Evolutionary conservation across 1,140 invertebrate genomes (phyloP).

Genomic region (Drosophila arizonae): DNA sequence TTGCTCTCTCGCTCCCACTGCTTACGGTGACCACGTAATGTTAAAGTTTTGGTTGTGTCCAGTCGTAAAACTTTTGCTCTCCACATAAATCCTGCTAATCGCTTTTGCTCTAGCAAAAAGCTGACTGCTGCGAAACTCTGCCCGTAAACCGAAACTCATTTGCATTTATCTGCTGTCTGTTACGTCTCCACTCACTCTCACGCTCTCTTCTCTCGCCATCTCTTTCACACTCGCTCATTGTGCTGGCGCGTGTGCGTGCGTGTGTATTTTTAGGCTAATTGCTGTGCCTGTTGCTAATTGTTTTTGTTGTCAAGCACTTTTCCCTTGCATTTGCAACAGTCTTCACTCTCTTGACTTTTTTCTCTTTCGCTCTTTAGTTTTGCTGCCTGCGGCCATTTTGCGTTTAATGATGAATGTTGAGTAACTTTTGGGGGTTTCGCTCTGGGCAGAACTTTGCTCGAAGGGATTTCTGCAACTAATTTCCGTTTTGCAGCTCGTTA

Average conservation of each 20-base stretch:
- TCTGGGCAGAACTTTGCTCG: slow-evolving; percentile 5
- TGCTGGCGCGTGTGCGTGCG: not conserved
- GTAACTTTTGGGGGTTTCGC: slow-evolving; percentile 20
- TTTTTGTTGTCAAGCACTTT: slow-evolving; percentile 65
- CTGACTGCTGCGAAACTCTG: slow-evolving; percentile 56
- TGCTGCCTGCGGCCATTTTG: slow-evolving; percentile 45
- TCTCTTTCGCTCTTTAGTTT: slow-evolving; percentile 26
- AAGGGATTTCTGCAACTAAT: slow-evolving; percentile 55
- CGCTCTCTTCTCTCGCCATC: not conserved
- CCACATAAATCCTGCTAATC: slow-evolving; percentile 75
- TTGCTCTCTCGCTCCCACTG: not conserved
- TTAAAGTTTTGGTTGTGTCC: slow-evolving; percentile 54
- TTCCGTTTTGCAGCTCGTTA: slow-evolving; percentile 68
- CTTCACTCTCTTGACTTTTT: not conserved
- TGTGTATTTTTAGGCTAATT: slow-evolving; percentile 49
- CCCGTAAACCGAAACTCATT: slow-evolving; percentile 28
- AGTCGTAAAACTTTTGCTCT: slow-evolving; percentile 43
- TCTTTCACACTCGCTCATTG: not conserved
- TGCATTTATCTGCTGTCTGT: slow-evolving; percentile 63
- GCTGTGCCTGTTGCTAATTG: slow-evolving; percentile 69
- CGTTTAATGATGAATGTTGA: slow-evolving; percentile 35
- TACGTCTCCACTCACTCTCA: slow-evolving; percentile 5
- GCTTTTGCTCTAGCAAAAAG: slow-evolving; percentile 65
- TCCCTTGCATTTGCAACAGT: slow-evolving; percentile 47
- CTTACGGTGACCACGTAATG: slow-evolving; percentile 47